These are phyloP conservation scores for Spea hammondii DNA, from an alignment of 2,797 vertebrate genomes.

Conservation along the genomic window DNA sequence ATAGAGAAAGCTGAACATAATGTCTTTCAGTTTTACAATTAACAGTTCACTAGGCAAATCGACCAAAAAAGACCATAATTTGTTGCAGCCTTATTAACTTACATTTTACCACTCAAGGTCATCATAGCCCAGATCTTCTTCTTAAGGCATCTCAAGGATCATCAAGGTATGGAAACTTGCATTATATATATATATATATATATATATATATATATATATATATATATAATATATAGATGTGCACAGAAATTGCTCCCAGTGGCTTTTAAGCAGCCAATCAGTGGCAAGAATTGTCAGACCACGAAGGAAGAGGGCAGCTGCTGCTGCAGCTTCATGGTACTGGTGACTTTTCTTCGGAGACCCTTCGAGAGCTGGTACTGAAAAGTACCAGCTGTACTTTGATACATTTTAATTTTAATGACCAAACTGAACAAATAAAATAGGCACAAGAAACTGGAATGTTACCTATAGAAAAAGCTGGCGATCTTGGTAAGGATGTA, in stretches of 20 bases:
- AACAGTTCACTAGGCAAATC: constrained; percentile 85
- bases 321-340: no score
- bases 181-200: background rate
- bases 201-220: background rate
- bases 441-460: no score
- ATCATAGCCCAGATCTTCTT: constrained; percentile 68
- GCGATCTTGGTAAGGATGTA: no score
- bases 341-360: no score
- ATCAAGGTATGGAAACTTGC: constrained; percentile 61
- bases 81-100: constrained; percentile 86
- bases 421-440: no score
- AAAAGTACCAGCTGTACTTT: no score
- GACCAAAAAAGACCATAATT: constrained; percentile 81
- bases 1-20: constrained; percentile 81
- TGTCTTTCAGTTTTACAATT: constrained; percentile 87
- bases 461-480: no score
- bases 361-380: no score
- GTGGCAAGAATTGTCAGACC: no score
- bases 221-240: constrained; percentile 4
- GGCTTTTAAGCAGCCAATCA: no score
- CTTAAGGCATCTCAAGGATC: constrained; percentile 60
- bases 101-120: constrained; percentile 78
- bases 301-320: no score
- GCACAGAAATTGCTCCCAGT: background rate
- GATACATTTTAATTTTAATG: no score